phyloP scores from a whole-genome alignment of 2,888 invertebrate genomes.

The Drymonia ruficornis region DNA sequence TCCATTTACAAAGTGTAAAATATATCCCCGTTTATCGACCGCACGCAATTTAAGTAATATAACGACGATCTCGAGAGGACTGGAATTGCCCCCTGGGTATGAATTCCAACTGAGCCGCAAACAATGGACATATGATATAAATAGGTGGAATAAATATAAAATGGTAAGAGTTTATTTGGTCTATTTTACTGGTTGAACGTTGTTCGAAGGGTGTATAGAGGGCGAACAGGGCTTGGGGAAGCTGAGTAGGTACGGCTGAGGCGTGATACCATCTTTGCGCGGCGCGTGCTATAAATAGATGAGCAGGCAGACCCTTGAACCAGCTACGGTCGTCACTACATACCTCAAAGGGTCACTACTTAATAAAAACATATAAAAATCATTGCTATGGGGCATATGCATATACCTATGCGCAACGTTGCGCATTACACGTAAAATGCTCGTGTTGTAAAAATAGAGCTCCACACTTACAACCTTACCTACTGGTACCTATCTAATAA shows the following conservation, averaged over 20 bases:
- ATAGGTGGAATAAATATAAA: conserved; percentile 79
- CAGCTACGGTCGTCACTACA: conserved; percentile 70
- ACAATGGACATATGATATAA: conserved; percentile 81
- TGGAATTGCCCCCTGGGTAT: conserved; percentile 67
- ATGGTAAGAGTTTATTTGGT: conserved; percentile 69
- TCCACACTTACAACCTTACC: no score
- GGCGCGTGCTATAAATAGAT: conserved; percentile 78
- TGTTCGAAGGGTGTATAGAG: conserved; percentile 74
- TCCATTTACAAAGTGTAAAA: conserved; percentile 47
- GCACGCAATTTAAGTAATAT: conserved; percentile 63
- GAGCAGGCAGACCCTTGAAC: conserved; percentile 79
- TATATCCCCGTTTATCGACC: conserved; percentile 46
- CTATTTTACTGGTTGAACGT: conserved; percentile 76
- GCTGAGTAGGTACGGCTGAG: conserved; percentile 61
- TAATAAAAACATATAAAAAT: conserved; percentile 28
- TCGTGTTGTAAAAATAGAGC: no score
- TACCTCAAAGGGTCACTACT: conserved; percentile 58
- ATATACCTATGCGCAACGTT: no score
- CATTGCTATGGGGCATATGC: neutral
- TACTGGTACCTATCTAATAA: no score
- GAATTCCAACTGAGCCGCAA: conserved; percentile 70
- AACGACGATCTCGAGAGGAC: conserved; percentile 56
- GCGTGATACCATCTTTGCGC: conserved; percentile 74
- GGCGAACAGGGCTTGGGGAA: conserved; percentile 74
- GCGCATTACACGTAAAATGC: neutral